These are phyloP conservation scores for Lophura nycthemera DNA, from an alignment of 2,113 vertebrate species.

Conservation along the genomic window DNA sequence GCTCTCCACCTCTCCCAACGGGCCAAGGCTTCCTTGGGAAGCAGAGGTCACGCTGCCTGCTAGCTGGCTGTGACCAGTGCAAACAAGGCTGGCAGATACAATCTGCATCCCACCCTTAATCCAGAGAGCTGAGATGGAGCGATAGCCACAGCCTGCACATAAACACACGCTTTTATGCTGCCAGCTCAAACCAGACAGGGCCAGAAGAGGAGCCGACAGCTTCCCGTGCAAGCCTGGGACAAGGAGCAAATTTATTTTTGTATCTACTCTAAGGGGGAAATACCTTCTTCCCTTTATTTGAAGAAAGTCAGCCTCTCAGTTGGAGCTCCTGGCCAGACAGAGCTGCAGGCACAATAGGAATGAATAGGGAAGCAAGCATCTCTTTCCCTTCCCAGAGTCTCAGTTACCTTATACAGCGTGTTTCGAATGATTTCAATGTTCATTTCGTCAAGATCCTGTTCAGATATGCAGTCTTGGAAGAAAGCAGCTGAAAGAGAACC, in stretches of 20 bases:
- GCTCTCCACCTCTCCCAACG: conserved; percentile 7
- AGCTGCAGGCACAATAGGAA: not conserved
- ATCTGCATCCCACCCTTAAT: conserved; percentile 61
- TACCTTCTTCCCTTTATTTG: not conserved
- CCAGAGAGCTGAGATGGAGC: conserved; percentile 23
- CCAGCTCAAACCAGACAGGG: conserved; percentile 24
- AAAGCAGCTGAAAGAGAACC: conserved; percentile 87
- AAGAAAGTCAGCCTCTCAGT: not conserved
- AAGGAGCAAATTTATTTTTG: not conserved
- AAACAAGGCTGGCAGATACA: conserved; percentile 44
- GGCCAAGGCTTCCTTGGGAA: not conserved
- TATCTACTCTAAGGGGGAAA: not conserved
- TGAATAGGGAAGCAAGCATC: not conserved
- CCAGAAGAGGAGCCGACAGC: not conserved
- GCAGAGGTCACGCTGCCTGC: conserved; percentile 21
- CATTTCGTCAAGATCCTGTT: conserved; percentile 99
- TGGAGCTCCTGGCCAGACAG: not conserved
- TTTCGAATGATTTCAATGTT: conserved; percentile 99
- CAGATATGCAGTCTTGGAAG: conserved; percentile 99
- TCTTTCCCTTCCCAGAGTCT: not conserved
- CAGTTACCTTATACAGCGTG: conserved; percentile 94
- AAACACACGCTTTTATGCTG: not conserved
- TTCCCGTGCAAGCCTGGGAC: not conserved
- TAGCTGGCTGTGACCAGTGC: not conserved
- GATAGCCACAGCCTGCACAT: conserved; percentile 57